phyloP scores from a whole-genome alignment of 2,797 vertebrate genomes.

The Sebastes flavidus region DNA sequence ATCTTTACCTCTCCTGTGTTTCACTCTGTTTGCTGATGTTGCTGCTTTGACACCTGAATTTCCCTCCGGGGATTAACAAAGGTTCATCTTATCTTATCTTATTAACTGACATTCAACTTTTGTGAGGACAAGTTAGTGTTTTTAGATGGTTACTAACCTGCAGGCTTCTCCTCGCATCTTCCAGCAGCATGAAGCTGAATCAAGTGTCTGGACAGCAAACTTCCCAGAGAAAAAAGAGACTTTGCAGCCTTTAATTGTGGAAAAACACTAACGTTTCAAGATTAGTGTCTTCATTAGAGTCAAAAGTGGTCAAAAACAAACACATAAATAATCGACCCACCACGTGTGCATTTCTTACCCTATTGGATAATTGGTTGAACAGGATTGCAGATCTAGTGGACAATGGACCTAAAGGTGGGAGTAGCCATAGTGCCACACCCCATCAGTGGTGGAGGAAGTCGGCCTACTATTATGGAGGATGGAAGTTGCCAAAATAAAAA shows the following conservation, averaged over 20 bases:
- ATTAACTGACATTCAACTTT: accelerated
- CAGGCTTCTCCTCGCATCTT: not conserved
- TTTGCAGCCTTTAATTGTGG: not conserved
- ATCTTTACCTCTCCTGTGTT: no score
- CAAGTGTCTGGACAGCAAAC: not conserved
- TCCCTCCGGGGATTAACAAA: no score
- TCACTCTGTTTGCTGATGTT: no score
- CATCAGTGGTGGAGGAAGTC: not conserved
- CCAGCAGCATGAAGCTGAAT: not conserved
- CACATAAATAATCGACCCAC: not conserved
- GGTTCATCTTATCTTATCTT: no score
- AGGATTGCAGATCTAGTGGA: not conserved
- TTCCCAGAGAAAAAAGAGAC: not conserved
- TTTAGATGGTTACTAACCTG: not conserved
- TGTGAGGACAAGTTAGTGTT: not conserved
- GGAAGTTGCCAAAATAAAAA: no score
- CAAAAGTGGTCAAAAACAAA: not conserved
- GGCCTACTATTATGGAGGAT: no score
- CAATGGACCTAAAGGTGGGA: not conserved
- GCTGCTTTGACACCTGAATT: no score
- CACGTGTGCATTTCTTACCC: accelerated
- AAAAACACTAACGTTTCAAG: not conserved
- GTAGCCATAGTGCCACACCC: not conserved
- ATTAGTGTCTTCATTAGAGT: not conserved
- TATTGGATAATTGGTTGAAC: not conserved